These are phyloP conservation scores for Pangasius sanitwongsei DNA, from an alignment of 2,797 vertebrate genomes.

Conservation along the genomic window DNA sequence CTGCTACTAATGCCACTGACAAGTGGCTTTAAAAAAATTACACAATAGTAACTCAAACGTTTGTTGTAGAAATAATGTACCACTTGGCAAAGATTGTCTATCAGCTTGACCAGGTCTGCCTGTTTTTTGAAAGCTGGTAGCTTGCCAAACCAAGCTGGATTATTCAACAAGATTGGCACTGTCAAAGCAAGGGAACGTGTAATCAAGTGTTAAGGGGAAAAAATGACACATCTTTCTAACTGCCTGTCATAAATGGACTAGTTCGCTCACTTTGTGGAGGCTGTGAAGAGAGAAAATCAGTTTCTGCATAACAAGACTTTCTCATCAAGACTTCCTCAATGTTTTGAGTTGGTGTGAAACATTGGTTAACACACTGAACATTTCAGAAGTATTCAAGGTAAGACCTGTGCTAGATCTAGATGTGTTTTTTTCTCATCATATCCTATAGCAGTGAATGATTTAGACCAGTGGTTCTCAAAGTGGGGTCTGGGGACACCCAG, in stretches of 20 bases:
- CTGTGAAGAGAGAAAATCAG: not conserved
- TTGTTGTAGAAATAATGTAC: not conserved
- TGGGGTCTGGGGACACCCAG: not conserved
- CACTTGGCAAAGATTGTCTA: not conserved
- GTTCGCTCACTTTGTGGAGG: not conserved
- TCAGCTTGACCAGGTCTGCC: not conserved
- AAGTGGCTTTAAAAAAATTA: not conserved
- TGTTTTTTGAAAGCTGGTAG: not conserved
- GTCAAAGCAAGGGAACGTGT: not conserved
- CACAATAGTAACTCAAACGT: not conserved
- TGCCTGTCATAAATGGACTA: not conserved
- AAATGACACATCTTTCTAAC: not conserved
- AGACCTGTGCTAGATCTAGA: not conserved
- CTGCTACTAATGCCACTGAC: not conserved
- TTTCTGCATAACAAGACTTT: not conserved
- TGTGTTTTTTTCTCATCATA: not conserved
- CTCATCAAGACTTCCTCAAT: not conserved
- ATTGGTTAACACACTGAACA: not conserved
- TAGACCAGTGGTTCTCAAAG: not conserved
- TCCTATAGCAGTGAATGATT: not conserved
- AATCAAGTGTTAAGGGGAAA: not conserved
- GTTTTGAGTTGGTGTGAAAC: not conserved
- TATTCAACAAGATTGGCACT: not conserved
- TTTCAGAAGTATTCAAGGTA: not conserved
- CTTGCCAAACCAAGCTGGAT: not conserved